Evolutionary conservation across 1,140 invertebrate genomes (phyloP), one percentile per base, ranked within the genome.

Genomic region (Diprion similis): DNA sequence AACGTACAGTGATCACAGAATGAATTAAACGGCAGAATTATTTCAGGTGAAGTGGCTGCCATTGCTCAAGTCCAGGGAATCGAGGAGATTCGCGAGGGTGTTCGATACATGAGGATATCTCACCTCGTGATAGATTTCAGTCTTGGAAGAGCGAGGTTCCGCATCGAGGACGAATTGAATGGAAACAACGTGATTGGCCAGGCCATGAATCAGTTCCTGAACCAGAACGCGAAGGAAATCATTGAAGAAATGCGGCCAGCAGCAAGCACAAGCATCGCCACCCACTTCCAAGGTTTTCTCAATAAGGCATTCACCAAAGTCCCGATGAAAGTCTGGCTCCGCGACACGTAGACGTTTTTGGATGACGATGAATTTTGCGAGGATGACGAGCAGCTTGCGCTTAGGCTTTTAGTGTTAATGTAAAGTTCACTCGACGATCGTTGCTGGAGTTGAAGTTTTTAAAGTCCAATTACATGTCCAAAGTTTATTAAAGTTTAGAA

Each of bases 221-320:
- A 96, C 87, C 93, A 94, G 80, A 95, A 96, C 79, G 91, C 93
- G 0, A 92, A 94, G 37, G 94, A 95, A 81, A 95, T 96, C 64
- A 94, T 96, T 66, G 91, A 93, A 19, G 95, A 96, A 84, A 93
- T 96, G 91, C 91, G 93, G 83, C 94, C 94, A 1, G 94, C 94
- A 4, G 93, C 94, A 0, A 91, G 92, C 7, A 81, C 89, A 8
- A 92, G 93, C 72, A 92, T 96, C 75, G 92, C 92, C 0, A 93
- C 93, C 79, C 93, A 95, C 78, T 95, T 95, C 85, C 92, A 93
- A 79, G 89, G 90, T 1, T 93, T 95, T 82, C 89, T 95, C 68
- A 95, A 95, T 78, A 90, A 89, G 18, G 94, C 94, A 37, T 95
- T 95, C 81, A 90, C 91, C 46, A 93, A 93, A 80, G 89, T 95